phyloP scores from a whole-genome alignment of 2,797 vertebrate genomes.

The Eidolon dupreanum region DNA sequence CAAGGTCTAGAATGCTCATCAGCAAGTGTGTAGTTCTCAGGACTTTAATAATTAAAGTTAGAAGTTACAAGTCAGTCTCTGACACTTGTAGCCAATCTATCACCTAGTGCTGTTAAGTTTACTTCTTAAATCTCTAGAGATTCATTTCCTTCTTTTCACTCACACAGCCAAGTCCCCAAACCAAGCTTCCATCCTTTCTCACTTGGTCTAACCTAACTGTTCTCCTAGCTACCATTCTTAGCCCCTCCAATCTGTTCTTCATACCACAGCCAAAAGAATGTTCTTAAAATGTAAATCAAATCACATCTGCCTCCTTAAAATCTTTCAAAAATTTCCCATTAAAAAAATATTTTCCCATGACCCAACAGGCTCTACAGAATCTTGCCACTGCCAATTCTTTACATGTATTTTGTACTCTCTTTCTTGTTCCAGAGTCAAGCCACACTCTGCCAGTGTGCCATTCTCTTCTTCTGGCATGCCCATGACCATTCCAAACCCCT shows the following conservation, averaged over 20 bases:
- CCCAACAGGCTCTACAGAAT: neutral
- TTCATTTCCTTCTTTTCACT: neutral
- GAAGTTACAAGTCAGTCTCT: neutral
- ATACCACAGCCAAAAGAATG: neutral
- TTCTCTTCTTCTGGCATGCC: neutral
- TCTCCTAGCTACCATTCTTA: slow-evolving; percentile 29
- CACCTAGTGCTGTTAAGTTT: neutral
- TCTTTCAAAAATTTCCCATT: neutral
- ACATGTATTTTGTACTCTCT: neutral
- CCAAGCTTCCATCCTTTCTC: neutral
- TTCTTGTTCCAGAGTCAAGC: neutral
- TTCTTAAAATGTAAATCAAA: slow-evolving; percentile 22
- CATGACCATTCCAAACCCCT: neutral
- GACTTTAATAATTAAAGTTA: slow-evolving; percentile 25
- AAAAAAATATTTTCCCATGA: neutral
- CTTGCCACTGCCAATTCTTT: neutral
- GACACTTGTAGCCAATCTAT: neutral
- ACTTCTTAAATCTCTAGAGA: slow-evolving; percentile 35
- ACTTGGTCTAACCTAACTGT: neutral
- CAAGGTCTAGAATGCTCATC: neutral
- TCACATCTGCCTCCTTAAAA: neutral
- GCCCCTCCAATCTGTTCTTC: neutral
- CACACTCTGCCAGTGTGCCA: neutral
- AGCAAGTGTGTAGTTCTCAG: neutral
- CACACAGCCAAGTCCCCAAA: neutral